A percentile compares a stretch with the other conserved stretches of the same genome.
Conservation (phyloP, 2,797 vertebrate genomes). For the Siniperca obscura region DNA sequence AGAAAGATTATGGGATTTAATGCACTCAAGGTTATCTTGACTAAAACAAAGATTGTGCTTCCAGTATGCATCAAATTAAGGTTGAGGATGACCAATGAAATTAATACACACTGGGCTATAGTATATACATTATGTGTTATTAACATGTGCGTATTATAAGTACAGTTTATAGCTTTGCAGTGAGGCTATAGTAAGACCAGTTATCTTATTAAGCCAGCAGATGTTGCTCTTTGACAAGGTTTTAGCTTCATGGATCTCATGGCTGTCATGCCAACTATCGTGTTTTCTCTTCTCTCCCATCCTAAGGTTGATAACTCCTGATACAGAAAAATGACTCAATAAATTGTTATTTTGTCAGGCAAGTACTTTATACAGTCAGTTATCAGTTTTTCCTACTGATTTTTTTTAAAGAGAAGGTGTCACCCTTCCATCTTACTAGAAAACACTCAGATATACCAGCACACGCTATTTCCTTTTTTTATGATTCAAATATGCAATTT, state of each 20-base stretch:
- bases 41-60: neutral
- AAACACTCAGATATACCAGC: neutral
- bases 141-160: fast-evolving
- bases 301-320: neutral
- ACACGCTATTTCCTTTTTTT: neutral
- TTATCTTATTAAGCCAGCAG: conserved; percentile 37
- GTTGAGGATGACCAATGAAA: neutral
- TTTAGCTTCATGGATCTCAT: neutral
- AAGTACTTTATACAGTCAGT: neutral
- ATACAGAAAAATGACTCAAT: neutral
- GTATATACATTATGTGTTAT: neutral
- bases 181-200: neutral
- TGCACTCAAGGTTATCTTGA: neutral
- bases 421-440: neutral
- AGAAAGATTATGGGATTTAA: neutral
- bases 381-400: neutral
- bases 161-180: neutral
- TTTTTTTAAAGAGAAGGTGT: neutral
- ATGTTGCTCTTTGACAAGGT: conserved; percentile 29
- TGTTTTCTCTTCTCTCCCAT: neutral
- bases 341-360: neutral
- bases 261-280: neutral
- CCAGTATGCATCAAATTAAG: neutral
- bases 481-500: neutral
- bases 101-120: neutral